Evolutionary conservation across 2,113 vertebrate species (phyloP).

Genomic region (Hippocampus zosterae): DNA sequence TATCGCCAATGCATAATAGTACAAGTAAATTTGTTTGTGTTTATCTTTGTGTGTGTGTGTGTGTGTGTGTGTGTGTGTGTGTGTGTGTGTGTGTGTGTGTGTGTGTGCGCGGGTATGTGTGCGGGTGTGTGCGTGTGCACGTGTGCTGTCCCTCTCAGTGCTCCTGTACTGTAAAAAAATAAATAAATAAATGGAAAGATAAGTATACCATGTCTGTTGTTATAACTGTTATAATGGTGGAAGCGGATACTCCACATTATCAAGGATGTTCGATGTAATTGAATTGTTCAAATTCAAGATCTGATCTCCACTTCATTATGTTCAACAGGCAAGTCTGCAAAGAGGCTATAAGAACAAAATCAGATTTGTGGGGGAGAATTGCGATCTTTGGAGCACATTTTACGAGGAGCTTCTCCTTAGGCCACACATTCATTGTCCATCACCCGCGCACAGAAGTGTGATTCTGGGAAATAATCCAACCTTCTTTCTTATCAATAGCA

Average conservation of each 20-base stretch:
- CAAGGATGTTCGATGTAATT: not conserved
- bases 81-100: not conserved
- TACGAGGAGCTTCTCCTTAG: conserved; percentile 4
- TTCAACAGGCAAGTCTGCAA: not conserved
- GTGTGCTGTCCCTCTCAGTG: not conserved
- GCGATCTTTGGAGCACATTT: conserved; percentile 8
- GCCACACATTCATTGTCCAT: conserved; percentile 5
- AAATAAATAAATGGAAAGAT: not conserved
- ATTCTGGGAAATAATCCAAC: conserved; percentile 52
- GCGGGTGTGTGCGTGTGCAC: too few relatives aligned
- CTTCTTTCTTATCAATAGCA: conserved; percentile 38
- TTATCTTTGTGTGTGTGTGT: not conserved
- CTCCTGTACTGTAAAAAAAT: not conserved
- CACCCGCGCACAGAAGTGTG: conserved; percentile 15
- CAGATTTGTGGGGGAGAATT: not conserved
- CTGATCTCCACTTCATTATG: not conserved
- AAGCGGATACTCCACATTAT: not conserved
- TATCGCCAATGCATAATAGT: too few relatives aligned
- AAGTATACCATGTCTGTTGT: not conserved
- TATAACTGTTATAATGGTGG: not conserved
- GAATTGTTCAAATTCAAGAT: not conserved
- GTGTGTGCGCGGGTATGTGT: not conserved
- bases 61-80: not conserved
- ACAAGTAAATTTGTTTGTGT: too few relatives aligned
- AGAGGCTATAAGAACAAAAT: conserved; percentile 2